These are phyloP conservation scores for Trichomalopsis sarcophagae DNA, from an alignment of 1,140 invertebrate genomes.

Conservation along the genomic window DNA sequence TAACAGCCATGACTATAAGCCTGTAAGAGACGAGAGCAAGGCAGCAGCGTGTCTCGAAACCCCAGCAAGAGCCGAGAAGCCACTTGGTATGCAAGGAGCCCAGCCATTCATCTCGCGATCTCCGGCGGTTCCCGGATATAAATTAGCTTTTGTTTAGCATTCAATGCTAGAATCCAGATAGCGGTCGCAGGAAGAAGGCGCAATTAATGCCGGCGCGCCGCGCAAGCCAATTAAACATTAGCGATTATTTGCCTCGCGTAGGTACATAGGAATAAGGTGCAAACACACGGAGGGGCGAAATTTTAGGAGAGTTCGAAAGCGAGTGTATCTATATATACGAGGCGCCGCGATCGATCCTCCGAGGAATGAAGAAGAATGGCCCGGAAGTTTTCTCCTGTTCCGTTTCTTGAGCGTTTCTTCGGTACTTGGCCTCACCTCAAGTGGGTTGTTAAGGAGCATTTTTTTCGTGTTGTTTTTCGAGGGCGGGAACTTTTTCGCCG, in stretches of 20 bases:
- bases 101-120: conserved; percentile 74
- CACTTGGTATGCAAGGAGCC: conserved; percentile 73
- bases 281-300: conserved; percentile 31
- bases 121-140: conserved; percentile 73
- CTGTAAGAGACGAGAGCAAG: not conserved
- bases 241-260: conserved; percentile 53
- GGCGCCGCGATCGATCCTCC: conserved; percentile 13
- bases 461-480: not conserved
- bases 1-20: too few species aligned
- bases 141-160: conserved; percentile 77
- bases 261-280: not conserved
- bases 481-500: not conserved
- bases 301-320: conserved; percentile 29
- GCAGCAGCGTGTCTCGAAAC: not conserved
- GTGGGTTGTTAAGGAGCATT: not conserved
- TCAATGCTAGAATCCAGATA: conserved; percentile 68
- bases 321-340: not conserved
- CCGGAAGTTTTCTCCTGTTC: conserved; percentile 26
- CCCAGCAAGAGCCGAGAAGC: conserved; percentile 23
- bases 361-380: conserved; percentile 11
- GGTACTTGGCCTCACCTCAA: not conserved
- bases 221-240: conserved; percentile 70
- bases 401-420: conserved; percentile 4
- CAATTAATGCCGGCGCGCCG: conserved; percentile 71
- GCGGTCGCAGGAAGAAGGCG: conserved; percentile 58